phyloP scores from a whole-genome alignment of 2,888 invertebrate genomes.

The Drosophila austrosaltans region DNA sequence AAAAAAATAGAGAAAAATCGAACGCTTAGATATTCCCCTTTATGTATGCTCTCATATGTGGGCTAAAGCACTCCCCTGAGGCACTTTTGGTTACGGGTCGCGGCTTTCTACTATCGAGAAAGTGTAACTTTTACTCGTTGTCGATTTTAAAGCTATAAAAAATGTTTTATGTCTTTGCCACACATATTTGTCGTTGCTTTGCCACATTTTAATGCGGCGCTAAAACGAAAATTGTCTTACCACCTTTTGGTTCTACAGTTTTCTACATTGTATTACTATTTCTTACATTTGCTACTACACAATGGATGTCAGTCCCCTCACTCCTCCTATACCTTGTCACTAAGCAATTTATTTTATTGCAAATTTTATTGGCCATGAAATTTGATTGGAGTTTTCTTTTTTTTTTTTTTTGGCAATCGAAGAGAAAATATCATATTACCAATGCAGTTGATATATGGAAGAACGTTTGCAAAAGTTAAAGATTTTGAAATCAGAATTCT shows the following conservation, averaged over 20 bases:
- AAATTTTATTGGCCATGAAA: conserved; percentile 72
- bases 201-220: conserved; percentile 47
- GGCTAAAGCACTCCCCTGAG: conserved; percentile 67
- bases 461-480: no score
- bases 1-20: neutral
- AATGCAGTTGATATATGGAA: conserved; percentile 42
- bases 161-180: conserved; percentile 73
- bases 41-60: neutral
- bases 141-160: conserved; percentile 78
- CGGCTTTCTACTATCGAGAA: conserved; percentile 74
- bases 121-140: conserved; percentile 73
- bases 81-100: neutral
- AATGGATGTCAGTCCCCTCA: conserved; percentile 1
- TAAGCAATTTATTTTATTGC: conserved; percentile 75
- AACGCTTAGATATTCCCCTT: conserved; percentile 18
- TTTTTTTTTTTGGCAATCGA: conserved; percentile 38
- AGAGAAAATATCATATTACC: conserved; percentile 70
- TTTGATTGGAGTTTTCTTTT: conserved; percentile 66
- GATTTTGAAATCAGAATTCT: no score
- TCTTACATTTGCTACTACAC: neutral
- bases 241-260: conserved; percentile 48
- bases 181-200: conserved; percentile 40
- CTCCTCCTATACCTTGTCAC: conserved; percentile 52
- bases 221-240: conserved; percentile 69
- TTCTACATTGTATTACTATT: conserved; percentile 19